phyloP scores from a whole-genome alignment of 1,140 invertebrate genomes.

The Drosophila teissieri region DNA sequence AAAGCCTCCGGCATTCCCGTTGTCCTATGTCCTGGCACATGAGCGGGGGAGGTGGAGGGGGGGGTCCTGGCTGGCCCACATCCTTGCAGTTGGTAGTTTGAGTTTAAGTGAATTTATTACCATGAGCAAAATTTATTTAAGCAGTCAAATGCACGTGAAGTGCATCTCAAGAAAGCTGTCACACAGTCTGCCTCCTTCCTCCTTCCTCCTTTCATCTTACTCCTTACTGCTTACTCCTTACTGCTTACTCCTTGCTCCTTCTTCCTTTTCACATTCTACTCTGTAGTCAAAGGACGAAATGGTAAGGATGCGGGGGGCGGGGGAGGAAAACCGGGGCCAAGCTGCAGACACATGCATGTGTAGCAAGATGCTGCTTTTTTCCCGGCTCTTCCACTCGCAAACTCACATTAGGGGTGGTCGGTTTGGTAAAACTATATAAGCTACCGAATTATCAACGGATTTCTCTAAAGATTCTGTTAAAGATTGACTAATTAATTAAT shows the following conservation, averaged over 20 bases:
- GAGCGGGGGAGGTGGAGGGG: background rate
- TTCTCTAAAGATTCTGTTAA: too few species aligned
- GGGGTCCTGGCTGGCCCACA: background rate
- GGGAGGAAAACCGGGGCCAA: constrained; percentile 3
- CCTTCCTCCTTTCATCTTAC: too few species aligned
- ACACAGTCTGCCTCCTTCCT: constrained; percentile 30
- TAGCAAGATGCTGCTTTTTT: constrained; percentile 50
- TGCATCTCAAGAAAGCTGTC: constrained; percentile 78
- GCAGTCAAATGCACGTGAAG: constrained; percentile 82
- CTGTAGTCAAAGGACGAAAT: constrained; percentile 12
- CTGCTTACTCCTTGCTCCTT: background rate
- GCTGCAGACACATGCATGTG: constrained; percentile 41
- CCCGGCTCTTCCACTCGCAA: background rate
- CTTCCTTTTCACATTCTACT: background rate
- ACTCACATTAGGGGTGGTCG: constrained; percentile 19
- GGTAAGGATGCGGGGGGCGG: background rate
- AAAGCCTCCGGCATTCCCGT: constrained; percentile 61
- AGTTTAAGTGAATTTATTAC: constrained; percentile 82
- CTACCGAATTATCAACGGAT: background rate
- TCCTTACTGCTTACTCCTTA: too few species aligned
- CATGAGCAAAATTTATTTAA: constrained; percentile 82
- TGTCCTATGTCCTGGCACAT: constrained; percentile 29
- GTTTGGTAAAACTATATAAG: background rate
- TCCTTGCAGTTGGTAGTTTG: constrained; percentile 51
- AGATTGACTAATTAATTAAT: too few species aligned